These are phyloP conservation scores for Bryconaethiops microstoma DNA, from an alignment of 2,797 vertebrate genomes.

Conservation along the genomic window DNA sequence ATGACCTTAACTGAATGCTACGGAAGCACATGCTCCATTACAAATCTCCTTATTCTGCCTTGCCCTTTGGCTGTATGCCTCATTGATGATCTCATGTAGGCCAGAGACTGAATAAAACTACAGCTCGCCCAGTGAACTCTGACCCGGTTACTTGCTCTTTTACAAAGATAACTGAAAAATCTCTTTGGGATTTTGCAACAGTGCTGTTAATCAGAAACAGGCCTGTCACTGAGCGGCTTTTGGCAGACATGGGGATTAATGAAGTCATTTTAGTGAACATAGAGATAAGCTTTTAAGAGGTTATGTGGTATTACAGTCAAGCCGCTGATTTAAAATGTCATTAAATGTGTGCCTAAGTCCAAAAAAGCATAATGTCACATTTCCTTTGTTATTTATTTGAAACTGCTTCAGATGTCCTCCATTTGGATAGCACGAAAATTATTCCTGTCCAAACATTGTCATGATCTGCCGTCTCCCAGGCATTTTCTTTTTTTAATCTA, in stretches of 20 bases:
- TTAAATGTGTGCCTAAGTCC: neutral
- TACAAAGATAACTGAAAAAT: constrained; percentile 67
- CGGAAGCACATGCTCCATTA: neutral
- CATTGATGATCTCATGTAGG: constrained; percentile 63
- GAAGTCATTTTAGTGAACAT: neutral
- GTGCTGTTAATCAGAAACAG: constrained; percentile 29
- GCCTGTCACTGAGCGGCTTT: neutral
- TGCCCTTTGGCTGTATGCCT: constrained; percentile 32
- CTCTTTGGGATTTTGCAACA: constrained; percentile 30
- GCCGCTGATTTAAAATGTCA: neutral
- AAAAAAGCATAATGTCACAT: neutral
- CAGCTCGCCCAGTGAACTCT: constrained; percentile 58
- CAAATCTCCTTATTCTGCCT: neutral
- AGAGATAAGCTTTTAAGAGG: neutral
- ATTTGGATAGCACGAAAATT: neutral
- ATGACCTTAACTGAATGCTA: neutral
- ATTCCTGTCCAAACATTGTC: neutral
- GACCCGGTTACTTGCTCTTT: constrained; percentile 40
- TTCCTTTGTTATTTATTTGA: neutral
- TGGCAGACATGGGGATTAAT: constrained; percentile 6
- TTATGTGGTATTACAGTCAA: neutral
- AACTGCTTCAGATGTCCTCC: neutral
- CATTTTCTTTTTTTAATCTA: too few species aligned
- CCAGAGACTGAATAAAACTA: constrained; percentile 5
- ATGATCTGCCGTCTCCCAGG: neutral